Conservation (phyloP, 2,888 invertebrate species). For the Gymnocheta viridis region DNA sequence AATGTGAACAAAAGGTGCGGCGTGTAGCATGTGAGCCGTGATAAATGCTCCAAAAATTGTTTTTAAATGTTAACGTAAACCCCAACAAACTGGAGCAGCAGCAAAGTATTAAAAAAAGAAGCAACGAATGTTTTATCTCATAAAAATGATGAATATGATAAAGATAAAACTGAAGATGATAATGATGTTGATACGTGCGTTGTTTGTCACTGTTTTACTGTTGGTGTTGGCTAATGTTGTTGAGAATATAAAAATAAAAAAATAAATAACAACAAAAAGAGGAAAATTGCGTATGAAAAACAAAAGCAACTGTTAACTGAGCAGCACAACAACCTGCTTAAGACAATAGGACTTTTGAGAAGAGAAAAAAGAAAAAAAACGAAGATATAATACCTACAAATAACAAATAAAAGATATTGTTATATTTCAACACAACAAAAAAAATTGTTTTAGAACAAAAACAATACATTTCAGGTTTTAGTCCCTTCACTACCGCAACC, state of each 20-base stretch:
- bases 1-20: slow-evolving; percentile 47
- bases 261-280: not conserved
- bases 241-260: not conserved
- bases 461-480: not conserved
- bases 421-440: slow-evolving; percentile 25
- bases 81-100: not conserved
- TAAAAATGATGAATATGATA: slow-evolving; percentile 26
- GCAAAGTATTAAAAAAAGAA: not conserved
- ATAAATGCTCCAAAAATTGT: slow-evolving; percentile 64
- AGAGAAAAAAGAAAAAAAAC: not conserved
- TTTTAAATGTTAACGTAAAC: slow-evolving; percentile 60
- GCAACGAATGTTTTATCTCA: not conserved
- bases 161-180: slow-evolving; percentile 34
- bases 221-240: slow-evolving; percentile 15
- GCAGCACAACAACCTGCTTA: slow-evolving; percentile 37
- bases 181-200: slow-evolving; percentile 19
- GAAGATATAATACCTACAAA: too few species aligned
- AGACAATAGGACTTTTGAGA: slow-evolving; percentile 20
- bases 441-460: slow-evolving; percentile 37
- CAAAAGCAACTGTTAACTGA: slow-evolving; percentile 56
- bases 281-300: slow-evolving; percentile 38
- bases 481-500: slow-evolving; percentile 5
- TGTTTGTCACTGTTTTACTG: not conserved
- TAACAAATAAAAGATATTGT: slow-evolving; percentile 22
- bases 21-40: slow-evolving; percentile 42